phyloP scores from a whole-genome alignment of 1,140 invertebrate species.

The Sitophilus oryzae region DNA sequence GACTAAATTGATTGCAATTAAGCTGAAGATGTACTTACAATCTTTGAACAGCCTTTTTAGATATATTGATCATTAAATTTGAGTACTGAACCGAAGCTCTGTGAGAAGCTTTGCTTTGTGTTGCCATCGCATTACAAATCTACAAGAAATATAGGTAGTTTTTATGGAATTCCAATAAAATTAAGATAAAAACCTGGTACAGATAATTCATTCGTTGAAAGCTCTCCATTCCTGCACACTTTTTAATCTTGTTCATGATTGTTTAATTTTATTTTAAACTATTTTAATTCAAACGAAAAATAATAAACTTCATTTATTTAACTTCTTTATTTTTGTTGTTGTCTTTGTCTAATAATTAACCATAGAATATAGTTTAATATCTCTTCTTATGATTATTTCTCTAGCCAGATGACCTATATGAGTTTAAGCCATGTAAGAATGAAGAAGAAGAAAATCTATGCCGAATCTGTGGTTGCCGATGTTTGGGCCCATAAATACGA shows the following conservation, averaged over 20 bases:
- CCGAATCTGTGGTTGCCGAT: too few relatives aligned
- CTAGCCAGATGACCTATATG: too few relatives aligned
- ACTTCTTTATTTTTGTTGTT: too few relatives aligned
- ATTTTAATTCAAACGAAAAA: too few relatives aligned
- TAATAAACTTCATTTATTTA: too few relatives aligned
- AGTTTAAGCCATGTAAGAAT: too few relatives aligned
- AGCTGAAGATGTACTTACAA: conserved; percentile 44
- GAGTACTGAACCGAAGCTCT: conserved; percentile 47
- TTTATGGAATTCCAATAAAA: background rate
- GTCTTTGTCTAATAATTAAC: too few relatives aligned
- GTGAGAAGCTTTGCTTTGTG: conserved; percentile 38
- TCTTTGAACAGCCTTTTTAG: conserved; percentile 52
- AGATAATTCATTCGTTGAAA: conserved; percentile 53
- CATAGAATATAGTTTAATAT: too few relatives aligned
- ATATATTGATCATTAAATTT: conserved; percentile 48
- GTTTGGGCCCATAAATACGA: too few relatives aligned
- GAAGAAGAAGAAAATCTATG: too few relatives aligned
- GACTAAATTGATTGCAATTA: background rate
- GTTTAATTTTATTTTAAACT: background rate
- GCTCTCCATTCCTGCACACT: conserved; percentile 46
- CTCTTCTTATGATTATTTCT: too few relatives aligned
- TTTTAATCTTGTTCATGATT: conserved; percentile 24
- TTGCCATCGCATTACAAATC: conserved; percentile 46
- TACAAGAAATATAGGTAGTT: conserved; percentile 38
- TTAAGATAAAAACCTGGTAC: conserved; percentile 45